These are phyloP conservation scores for Neoaliturus tenellus DNA, from an alignment of 2,888 invertebrate genomes.

Conservation along the genomic window DNA sequence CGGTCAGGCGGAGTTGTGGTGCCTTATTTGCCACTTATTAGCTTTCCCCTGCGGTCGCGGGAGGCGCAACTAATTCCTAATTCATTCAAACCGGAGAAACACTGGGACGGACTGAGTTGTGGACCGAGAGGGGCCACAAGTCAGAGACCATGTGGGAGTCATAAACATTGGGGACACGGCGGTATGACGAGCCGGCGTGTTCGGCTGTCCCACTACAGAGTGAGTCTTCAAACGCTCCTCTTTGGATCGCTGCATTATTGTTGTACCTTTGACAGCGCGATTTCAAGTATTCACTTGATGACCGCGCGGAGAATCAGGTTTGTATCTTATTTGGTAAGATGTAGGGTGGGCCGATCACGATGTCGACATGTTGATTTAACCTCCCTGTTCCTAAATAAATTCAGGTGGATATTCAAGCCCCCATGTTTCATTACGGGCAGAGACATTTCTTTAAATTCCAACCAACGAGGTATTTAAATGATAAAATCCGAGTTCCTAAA, in stretches of 20 bases:
- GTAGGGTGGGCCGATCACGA: too few relatives aligned
- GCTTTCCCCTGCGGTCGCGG: slow-evolving; percentile 26
- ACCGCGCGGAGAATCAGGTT: too few relatives aligned
- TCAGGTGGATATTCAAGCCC: too few relatives aligned
- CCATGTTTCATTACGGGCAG: too few relatives aligned
- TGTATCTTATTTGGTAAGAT: too few relatives aligned
- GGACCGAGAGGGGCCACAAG: background rate
- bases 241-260: background rate
- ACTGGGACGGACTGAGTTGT: background rate
- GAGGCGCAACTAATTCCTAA: slow-evolving; percentile 15
- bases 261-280: background rate
- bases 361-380: too few relatives aligned
- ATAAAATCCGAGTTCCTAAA: too few relatives aligned
- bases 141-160: slow-evolving; percentile 6
- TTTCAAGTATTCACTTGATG: slow-evolving; percentile 1
- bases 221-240: background rate
- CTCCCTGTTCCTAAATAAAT: too few relatives aligned
- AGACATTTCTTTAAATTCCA: too few relatives aligned
- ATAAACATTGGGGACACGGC: background rate
- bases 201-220: background rate
- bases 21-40: slow-evolving; percentile 29
- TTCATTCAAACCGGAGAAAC: background rate
- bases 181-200: background rate
- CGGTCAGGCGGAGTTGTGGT: background rate
- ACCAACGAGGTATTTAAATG: too few relatives aligned